Conservation (phyloP, 1,140 invertebrate genomes). For the Asobara japonica region DNA sequence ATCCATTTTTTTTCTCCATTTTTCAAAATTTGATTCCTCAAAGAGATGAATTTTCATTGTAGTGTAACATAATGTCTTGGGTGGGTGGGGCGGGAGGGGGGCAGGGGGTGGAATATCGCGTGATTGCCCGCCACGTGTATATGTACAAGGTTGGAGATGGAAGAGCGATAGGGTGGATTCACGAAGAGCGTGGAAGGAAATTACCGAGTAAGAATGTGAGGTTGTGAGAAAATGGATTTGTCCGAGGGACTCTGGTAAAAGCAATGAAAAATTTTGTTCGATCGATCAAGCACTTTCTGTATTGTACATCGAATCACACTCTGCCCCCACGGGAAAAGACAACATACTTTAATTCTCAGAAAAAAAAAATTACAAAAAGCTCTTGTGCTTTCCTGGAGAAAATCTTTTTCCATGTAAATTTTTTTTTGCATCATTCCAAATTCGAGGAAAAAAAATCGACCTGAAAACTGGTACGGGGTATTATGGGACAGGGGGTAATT, state of each 20-base stretch:
- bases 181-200: slow-evolving; percentile 16
- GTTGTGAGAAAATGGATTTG: neutral
- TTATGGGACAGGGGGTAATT: no score
- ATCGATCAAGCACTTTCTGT: slow-evolving; percentile 8
- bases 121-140: neutral
- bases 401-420: no score
- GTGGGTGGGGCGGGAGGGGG: no score
- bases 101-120: slow-evolving; percentile 4
- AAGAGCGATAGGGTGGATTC: slow-evolving; percentile 7
- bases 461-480: no score
- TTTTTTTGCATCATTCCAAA: no score
- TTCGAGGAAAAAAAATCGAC: no score
- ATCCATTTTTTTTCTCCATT: neutral
- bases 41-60: neutral
- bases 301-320: neutral
- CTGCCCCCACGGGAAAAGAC: no score
- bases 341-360: no score
- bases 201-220: neutral
- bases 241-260: neutral
- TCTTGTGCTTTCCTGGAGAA: no score
- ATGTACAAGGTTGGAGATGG: slow-evolving; percentile 4
- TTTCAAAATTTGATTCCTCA: no score
- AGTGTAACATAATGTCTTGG: neutral
- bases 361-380: no score
- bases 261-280: neutral